phyloP scores from a whole-genome alignment of 2,888 invertebrate genomes.

The Patella depressa region DNA sequence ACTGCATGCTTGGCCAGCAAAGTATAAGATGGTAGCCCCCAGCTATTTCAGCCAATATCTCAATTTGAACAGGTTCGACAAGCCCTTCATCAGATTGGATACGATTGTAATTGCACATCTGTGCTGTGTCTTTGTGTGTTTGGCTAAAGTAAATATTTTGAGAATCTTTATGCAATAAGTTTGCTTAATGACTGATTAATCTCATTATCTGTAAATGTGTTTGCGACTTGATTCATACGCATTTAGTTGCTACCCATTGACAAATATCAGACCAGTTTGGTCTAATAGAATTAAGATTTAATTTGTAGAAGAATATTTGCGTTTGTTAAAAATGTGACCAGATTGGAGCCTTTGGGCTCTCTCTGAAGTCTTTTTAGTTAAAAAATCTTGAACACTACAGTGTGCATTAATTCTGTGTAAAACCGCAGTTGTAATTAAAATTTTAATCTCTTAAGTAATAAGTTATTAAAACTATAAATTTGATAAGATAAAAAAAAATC shows the following conservation, averaged over 20 bases:
- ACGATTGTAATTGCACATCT: conserved; percentile 7
- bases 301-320: conserved; percentile 1
- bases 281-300: conserved; percentile 5
- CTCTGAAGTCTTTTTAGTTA: too few species aligned
- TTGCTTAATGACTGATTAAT: conserved; percentile 10
- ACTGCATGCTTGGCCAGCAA: conserved; percentile 1
- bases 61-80: background rate
- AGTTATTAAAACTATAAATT: too few species aligned
- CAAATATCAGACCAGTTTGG: conserved; percentile 10
- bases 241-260: conserved; percentile 10
- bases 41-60: conserved; percentile 9
- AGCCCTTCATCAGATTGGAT: background rate
- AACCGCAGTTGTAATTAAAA: background rate
- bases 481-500: too few species aligned
- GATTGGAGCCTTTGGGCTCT: background rate
- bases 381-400: too few species aligned
- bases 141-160: conserved; percentile 2
- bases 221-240: background rate
- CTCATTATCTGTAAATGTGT: conserved; percentile 8
- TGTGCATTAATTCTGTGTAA: background rate
- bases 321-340: background rate
- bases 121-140: background rate
- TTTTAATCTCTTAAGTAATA: too few species aligned
- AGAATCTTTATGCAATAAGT: conserved; percentile 10
- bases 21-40: background rate